Evolutionary conservation across 2,113 vertebrate species (phyloP), one percentile per base, ranked within the genome.

Genomic region (Alexandromys fortis): DNA sequence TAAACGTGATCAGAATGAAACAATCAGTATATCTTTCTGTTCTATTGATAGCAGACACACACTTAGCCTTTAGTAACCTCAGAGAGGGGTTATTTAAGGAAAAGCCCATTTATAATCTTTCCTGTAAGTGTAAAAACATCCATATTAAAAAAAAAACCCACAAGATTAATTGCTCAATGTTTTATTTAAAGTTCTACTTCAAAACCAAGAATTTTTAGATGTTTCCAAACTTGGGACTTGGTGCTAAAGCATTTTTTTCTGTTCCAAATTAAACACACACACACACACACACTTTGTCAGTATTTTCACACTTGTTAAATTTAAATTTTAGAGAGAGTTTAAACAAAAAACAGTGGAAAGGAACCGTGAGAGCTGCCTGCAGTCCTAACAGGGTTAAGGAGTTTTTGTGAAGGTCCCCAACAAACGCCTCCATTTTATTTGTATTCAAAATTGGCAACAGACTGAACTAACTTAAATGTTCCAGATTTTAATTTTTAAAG

Each of bases 251-350:
- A 42, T 85, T 88, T 97, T 97, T 97, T 96, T 86, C 87, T 94
- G 65, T 96, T 95, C 88, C 83, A 90, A 93, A 92, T 94, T 81
- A 45, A 94, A 96, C 94, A 95, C 82, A 79, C 26, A 94, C n/a
- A 61, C n/a, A 5, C 58, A 63, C 11, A 26, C 38, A 30, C 38
- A 30, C 14, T 75, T 92, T 96, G 85, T 93, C 89, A 93, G 86
- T 94, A 81, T 93, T 95, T 95, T 94, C 90, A 92, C 89, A 86
- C 90, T 88, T 94, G 55, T 96, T 96, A 88, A 91, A 90, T 96
- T 96, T 94, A 91, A 91, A 75, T 89, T 91, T 96, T 96, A 94
- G 85, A 93, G 75, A 94, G 85, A 93, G 75, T 70, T 65, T 96
- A 92, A 70, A 95, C 75, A 95, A 78, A 79, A 79, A 89, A 94